Conservation (phyloP, 2,888 invertebrate genomes). For the Phyto melanocephala region DNA sequence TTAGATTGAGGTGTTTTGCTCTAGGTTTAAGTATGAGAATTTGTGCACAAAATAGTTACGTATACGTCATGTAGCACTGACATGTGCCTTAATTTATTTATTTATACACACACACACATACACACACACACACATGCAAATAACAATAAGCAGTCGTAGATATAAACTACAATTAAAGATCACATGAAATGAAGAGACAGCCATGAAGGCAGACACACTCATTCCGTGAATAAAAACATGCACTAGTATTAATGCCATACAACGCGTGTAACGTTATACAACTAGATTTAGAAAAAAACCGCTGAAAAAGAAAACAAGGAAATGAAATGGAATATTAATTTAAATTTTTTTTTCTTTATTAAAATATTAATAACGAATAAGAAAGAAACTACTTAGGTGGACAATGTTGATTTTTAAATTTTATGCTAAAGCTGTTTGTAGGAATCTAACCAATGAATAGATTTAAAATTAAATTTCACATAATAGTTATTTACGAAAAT, state of each 20-base stretch:
- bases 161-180: slow-evolving; percentile 11
- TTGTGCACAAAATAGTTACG: slow-evolving; percentile 17
- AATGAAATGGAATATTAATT: too few relatives aligned
- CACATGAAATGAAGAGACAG: slow-evolving; percentile 8
- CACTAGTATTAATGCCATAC: neutral
- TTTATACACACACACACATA: neutral
- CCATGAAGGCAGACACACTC: neutral
- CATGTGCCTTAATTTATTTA: slow-evolving; percentile 27
- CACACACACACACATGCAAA: neutral
- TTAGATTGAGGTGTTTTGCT: neutral
- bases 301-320: too few relatives aligned
- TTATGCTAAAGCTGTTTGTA: too few relatives aligned
- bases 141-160: too few relatives aligned
- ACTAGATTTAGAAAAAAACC: too few relatives aligned
- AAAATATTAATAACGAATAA: too few relatives aligned
- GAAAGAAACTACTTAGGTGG: too few relatives aligned
- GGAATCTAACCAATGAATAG: too few relatives aligned
- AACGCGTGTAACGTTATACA: neutral
- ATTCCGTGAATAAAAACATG: neutral
- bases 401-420: too few relatives aligned
- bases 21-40: neutral
- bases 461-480: too few relatives aligned
- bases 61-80: slow-evolving; percentile 35
- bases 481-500: too few relatives aligned
- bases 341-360: too few relatives aligned